Evolutionary conservation across 2,113 vertebrate species (phyloP).

Genomic region (Prolemur simus): DNA sequence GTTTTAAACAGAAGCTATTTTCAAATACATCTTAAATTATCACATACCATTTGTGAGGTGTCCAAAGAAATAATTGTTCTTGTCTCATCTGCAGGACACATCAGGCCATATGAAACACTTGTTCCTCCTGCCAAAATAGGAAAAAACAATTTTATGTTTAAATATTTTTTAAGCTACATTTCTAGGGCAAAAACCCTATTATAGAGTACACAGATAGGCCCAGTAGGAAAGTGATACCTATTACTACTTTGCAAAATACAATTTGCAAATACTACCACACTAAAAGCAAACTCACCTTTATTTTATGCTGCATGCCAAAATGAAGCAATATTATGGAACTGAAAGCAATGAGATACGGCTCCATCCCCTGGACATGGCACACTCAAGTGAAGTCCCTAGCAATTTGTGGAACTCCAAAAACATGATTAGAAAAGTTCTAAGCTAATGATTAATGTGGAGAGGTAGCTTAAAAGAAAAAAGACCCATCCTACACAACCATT

Average conservation of each 20-base stretch:
- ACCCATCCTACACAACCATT: not conserved
- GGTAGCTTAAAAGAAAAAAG: conserved; percentile 39
- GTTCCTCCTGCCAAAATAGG: conserved; percentile 91
- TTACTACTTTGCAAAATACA: conserved; percentile 57
- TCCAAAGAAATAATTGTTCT: conserved; percentile 96
- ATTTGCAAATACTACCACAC: conserved; percentile 36
- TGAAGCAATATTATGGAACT: conserved; percentile 56
- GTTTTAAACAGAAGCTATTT: conserved; percentile 33
- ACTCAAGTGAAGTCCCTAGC: conserved; percentile 58
- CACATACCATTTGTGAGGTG: conserved; percentile 97
- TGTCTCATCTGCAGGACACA: conserved; percentile 95
- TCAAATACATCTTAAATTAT: conserved; percentile 27
- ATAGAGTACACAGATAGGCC: not conserved
- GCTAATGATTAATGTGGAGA: conserved; percentile 38
- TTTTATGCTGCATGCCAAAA: conserved; percentile 59
- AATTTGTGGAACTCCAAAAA: conserved; percentile 66
- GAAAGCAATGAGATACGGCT: conserved; percentile 48
- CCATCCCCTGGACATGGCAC: conserved; percentile 11
- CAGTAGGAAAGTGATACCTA: conserved; percentile 13
- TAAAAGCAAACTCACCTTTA: conserved; percentile 62
- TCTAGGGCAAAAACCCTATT: conserved; percentile 44
- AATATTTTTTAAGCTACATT: conserved; percentile 40
- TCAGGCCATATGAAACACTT: conserved; percentile 95
- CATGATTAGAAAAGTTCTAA: conserved; percentile 65
- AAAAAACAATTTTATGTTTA: conserved; percentile 59